A percentile compares a stretch with the other conserved stretches of the same genome.
These are phyloP conservation scores for Harpagifer antarcticus DNA, from an alignment of 2,797 vertebrate genomes.

Conservation along the genomic window DNA sequence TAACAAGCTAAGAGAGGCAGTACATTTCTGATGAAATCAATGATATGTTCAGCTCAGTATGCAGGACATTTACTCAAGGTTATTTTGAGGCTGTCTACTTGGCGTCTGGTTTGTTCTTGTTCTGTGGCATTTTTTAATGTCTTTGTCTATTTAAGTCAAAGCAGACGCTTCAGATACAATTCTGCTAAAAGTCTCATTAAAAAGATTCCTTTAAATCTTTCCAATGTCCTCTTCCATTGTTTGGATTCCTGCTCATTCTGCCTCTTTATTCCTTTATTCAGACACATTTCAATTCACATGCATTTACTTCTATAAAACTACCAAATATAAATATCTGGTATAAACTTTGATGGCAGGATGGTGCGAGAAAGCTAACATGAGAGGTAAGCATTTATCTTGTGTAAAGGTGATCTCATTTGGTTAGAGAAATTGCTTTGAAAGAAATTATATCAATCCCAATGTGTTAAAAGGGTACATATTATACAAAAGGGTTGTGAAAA, in stretches of 20 bases:
- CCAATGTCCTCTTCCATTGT: background rate
- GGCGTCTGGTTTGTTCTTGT: conserved; percentile 20
- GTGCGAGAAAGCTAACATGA: background rate
- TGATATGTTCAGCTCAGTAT: conserved; percentile 43
- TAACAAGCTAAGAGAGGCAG: conserved; percentile 52
- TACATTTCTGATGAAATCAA: conserved; percentile 57
- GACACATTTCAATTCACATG: background rate
- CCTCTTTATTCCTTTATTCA: background rate
- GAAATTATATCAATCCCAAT: too few species aligned
- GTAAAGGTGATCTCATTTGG: too few species aligned
- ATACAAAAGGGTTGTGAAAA: background rate
- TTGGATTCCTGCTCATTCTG: background rate
- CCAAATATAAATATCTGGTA: background rate
- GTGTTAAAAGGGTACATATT: background rate
- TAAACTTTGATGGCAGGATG: background rate
- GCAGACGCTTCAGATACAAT: conserved; percentile 9
- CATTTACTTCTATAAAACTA: too few species aligned
- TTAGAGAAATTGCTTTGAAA: too few species aligned
- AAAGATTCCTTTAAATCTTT: background rate
- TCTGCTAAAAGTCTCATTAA: conserved; percentile 24
- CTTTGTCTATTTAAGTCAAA: conserved; percentile 26
- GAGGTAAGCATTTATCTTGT: background rate
- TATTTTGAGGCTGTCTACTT: conserved; percentile 44
- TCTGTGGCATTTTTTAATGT: conserved; percentile 29
- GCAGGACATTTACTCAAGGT: conserved; percentile 42